Base-by-base conservation (phyloP, 2,888 invertebrate species). In the Ormyrus nitidulus region DNA sequence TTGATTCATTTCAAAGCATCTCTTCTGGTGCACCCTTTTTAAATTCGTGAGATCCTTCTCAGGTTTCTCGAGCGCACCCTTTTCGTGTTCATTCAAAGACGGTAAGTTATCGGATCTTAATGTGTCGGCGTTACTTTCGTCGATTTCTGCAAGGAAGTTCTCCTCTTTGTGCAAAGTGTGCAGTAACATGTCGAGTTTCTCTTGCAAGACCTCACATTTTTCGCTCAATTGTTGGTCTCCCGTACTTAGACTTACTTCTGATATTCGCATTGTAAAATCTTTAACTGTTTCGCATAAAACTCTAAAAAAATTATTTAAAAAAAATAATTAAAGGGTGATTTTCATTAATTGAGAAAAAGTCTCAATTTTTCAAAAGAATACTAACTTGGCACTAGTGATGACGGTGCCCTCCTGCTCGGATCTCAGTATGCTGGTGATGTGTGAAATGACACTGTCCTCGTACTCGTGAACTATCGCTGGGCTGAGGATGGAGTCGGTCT, bases 381-480 rank as follows among this genome's bases (percentile, higher is more conserved):
- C 92, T 91, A 87, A 94, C 94, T 95, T 95, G 72, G 95, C 95
- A 68, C 95, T 95, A 69, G 93, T 92, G 66, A 96, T 92, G 79
- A 96, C 93, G 56, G 94, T 93, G 74, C 93, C 93, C 79, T 95
- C 94, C 85, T 96, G 95, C 87, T 96, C 94, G 8, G 96, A 95
- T 87, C 96, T 96, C 84, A 98, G 93, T 86, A 98, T 96, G 85
- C 96, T 96, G 79, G 96, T 95, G 82, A 98, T 92, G 89, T 97
- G 96, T 65, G 93, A 94, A 66, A 96, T 94, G 56, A 96, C 93
- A 11, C 94, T 94, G 84, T 95, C 94, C 87, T 96, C 96, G 91
- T 95, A 96, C 83, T 95, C 88, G 69, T 89, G 94, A 7, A 95
- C 93, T 84, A 93, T 94, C 82, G 91, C 91, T 13, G 89, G 92